Percentiles rank a stretch among this genome's conserved stretches.
Conservation (phyloP, 1,140 invertebrate species). For the Solenopsis invicta region DNA sequence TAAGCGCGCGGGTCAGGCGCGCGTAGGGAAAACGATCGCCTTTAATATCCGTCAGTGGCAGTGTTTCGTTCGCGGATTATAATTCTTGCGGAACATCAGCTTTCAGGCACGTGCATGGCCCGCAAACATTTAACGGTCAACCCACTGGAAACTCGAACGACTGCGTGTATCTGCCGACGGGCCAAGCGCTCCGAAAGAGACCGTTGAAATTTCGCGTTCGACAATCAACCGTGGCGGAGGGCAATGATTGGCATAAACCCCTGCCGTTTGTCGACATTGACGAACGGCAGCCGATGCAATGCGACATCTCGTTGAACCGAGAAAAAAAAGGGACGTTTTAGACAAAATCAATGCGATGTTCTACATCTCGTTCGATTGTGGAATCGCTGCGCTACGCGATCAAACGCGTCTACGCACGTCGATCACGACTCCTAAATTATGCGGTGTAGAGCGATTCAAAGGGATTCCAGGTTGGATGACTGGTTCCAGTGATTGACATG, state of each 20-base stretch:
- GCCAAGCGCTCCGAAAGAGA: background rate
- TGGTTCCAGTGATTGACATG: background rate
- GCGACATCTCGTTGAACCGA: constrained; percentile 15
- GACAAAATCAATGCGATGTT: constrained; percentile 22
- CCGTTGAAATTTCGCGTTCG: constrained; percentile 22
- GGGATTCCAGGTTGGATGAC: background rate
- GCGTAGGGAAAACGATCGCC: constrained; percentile 29
- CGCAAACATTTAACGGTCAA: background rate
- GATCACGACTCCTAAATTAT: constrained; percentile 7
- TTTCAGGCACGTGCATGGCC: background rate
- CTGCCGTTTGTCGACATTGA: background rate
- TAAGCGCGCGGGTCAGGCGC: background rate
- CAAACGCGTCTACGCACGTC: background rate
- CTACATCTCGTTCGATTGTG: background rate
- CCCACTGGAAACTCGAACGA: background rate
- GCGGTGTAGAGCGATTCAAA: constrained; percentile 15
- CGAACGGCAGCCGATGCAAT: background rate
- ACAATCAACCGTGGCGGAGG: constrained; percentile 20
- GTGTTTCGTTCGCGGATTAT: constrained; percentile 15
- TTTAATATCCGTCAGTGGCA: constrained; percentile 31
- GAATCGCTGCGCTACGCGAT: background rate
- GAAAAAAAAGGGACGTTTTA: constrained; percentile 36
- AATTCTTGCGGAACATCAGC: constrained; percentile 28
- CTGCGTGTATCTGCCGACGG: background rate
- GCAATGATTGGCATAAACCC: constrained; percentile 42